Percentiles rank a stretch among this genome's conserved stretches.
phyloP scores from a whole-genome alignment of 2,113 vertebrate species.

The Mustela nigripes region DNA sequence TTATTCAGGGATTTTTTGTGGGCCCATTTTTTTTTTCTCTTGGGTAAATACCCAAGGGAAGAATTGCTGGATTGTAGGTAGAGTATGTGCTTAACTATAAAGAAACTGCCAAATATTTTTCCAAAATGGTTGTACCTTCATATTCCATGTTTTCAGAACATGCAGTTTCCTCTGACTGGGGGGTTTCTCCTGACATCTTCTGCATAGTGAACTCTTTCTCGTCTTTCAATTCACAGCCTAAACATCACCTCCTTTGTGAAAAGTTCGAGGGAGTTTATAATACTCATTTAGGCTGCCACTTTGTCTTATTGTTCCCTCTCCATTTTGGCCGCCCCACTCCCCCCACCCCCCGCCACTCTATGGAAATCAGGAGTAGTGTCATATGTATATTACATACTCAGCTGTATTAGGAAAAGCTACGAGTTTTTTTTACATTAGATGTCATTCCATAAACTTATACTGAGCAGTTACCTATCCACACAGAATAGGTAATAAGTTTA shows the following conservation, averaged over 20 bases:
- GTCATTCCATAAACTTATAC: neutral
- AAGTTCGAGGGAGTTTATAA: neutral
- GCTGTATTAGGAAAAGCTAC: neutral
- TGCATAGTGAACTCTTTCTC: neutral
- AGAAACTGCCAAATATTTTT: neutral
- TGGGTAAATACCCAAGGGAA: neutral
- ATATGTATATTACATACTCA: neutral
- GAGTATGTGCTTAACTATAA: neutral
- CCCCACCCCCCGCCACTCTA: neutral
- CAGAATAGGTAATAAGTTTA: neutral
- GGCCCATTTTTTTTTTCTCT: neutral
- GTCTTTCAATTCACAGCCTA: neutral
- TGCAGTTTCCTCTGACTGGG: neutral
- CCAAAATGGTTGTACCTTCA: neutral
- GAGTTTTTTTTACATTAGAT: neutral
- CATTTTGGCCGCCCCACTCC: neutral
- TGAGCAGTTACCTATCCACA: neutral
- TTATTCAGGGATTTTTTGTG: neutral
- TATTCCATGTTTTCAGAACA: neutral
- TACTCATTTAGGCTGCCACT: neutral
- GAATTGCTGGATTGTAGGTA: neutral
- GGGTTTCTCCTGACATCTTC: neutral
- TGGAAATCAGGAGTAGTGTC: neutral
- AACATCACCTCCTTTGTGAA: neutral
- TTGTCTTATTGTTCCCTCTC: conserved; percentile 4